These are phyloP conservation scores for Tenodera sinensis DNA, from an alignment of 2,888 invertebrate genomes.

Conservation along the genomic window DNA sequence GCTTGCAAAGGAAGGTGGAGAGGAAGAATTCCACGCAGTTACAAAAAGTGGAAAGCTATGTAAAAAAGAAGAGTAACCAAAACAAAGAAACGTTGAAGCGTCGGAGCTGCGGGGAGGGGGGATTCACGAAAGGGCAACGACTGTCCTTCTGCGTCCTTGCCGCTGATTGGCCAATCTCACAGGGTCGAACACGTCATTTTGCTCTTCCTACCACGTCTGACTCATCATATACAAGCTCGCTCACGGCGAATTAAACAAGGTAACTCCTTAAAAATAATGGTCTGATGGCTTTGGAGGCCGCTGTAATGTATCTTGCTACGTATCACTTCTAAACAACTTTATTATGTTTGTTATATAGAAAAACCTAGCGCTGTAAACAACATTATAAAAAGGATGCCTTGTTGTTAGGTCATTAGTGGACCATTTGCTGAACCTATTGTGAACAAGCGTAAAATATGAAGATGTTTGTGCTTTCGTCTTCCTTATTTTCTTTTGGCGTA, in stretches of 20 bases:
- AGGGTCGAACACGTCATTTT: neutral
- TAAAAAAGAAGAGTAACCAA: neutral
- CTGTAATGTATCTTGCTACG: neutral
- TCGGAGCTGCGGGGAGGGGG: neutral
- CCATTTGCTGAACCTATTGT: no score
- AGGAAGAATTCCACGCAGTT: neutral
- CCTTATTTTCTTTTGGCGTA: no score
- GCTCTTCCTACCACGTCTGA: neutral
- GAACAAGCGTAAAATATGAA: no score
- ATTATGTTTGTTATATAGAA: neutral
- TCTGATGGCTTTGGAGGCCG: neutral
- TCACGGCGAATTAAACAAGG: neutral
- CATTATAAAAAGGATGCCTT: neutral
- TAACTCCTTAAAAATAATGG: neutral
- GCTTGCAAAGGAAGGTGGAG: neutral
- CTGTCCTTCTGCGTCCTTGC: constrained; percentile 31
- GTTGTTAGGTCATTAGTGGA: neutral
- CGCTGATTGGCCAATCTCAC: constrained; percentile 13
- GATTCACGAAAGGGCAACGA: constrained; percentile 26
- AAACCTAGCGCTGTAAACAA: neutral
- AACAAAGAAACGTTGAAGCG: neutral
- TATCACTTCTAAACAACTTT: neutral
- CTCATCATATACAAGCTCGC: neutral
- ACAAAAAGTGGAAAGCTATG: neutral
- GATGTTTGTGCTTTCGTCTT: no score